phyloP scores from a whole-genome alignment of 92 coral and sea anemone genomes.

The Zoanthus sociatus region DNA sequence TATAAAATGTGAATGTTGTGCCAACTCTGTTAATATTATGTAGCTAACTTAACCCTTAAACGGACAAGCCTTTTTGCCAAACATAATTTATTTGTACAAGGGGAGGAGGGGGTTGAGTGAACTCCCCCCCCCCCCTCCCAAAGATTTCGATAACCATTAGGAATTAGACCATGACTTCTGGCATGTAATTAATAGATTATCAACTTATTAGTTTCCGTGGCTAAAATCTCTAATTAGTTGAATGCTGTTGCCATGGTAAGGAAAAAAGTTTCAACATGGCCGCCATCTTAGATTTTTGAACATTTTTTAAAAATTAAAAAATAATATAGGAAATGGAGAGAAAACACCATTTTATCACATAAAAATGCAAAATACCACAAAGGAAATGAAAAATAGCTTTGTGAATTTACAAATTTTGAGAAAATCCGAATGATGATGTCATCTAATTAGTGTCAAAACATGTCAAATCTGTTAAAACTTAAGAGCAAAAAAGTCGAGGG shows the following conservation, averaged over 20 bases:
- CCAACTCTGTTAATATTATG: neutral
- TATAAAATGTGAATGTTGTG: neutral
- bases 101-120: constrained; percentile 4
- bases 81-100: neutral
- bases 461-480: neutral
- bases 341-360: too few species aligned
- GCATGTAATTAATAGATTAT: constrained; percentile 34
- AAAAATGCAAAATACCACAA: too few species aligned
- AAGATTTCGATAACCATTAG: constrained; percentile 13
- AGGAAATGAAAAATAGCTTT: neutral
- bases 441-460: constrained; percentile 8
- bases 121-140: constrained; percentile 15
- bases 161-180: constrained; percentile 16
- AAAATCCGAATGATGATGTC: constrained; percentile 3
- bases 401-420: constrained; percentile 16
- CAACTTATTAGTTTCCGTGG: constrained; percentile 8
- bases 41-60: constrained; percentile 10
- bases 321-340: too few species aligned
- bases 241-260: constrained; percentile 28
- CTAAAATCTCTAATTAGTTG: constrained; percentile 17
- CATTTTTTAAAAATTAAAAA: too few species aligned
- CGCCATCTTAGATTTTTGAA: too few species aligned
- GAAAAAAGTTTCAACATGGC: constrained; percentile 10
- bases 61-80: neutral
- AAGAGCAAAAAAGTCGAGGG: neutral